phyloP scores from a whole-genome alignment of 2,888 invertebrate genomes.

The Noctua janthe region DNA sequence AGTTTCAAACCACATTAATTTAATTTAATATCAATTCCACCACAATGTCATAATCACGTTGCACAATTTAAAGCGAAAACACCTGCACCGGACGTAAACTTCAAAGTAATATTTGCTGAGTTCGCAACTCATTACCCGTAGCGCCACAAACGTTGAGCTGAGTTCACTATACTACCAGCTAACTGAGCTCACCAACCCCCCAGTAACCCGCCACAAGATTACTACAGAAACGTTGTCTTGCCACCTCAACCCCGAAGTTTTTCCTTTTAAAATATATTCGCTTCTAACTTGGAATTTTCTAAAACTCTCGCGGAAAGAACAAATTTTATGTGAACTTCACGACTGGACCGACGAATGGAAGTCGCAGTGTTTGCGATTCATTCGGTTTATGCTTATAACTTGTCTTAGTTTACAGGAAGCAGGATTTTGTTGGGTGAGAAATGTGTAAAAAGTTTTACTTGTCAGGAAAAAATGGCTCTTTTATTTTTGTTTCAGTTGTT shows the following conservation, averaged over 20 bases:
- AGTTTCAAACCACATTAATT: background rate
- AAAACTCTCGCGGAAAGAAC: slow-evolving; percentile 41
- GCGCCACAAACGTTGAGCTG: slow-evolving; percentile 51
- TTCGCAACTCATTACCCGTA: slow-evolving; percentile 71
- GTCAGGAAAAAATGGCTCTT: background rate
- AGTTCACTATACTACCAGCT: slow-evolving; percentile 57
- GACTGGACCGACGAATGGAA: slow-evolving; percentile 28
- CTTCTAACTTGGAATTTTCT: slow-evolving; percentile 56
- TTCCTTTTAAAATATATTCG: slow-evolving; percentile 70
- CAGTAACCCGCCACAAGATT: slow-evolving; percentile 57
- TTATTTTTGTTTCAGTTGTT: background rate
- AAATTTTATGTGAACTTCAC: slow-evolving; percentile 64
- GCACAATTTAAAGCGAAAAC: slow-evolving; percentile 19
- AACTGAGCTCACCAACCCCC: slow-evolving; percentile 24
- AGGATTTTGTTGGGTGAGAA: slow-evolving; percentile 5
- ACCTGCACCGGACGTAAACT: slow-evolving; percentile 57
- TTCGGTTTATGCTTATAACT: slow-evolving; percentile 48
- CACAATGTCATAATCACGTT: background rate
- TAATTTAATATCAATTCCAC: slow-evolving; percentile 8
- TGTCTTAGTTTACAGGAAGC: slow-evolving; percentile 15
- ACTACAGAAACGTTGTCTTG: slow-evolving; percentile 59
- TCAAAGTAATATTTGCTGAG: slow-evolving; percentile 68
- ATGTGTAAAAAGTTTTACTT: background rate
- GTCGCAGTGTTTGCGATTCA: slow-evolving; percentile 28
- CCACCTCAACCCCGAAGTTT: slow-evolving; percentile 56